These are phyloP conservation scores for Caerostris extrusa DNA, from an alignment of 1,140 invertebrate species.

Conservation along the genomic window DNA sequence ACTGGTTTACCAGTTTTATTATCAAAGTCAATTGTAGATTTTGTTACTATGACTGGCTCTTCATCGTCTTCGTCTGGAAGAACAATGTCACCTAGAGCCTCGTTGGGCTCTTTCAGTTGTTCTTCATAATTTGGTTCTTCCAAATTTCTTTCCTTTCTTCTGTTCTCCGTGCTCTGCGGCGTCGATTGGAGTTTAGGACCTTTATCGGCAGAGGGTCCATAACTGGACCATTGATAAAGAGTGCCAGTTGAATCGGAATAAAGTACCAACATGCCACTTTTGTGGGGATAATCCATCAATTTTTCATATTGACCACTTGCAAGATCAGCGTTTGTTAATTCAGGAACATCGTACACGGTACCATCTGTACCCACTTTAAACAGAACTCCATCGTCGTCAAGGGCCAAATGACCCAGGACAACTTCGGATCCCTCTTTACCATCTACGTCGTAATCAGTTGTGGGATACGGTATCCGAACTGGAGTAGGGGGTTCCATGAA, in stretches of 20 bases:
- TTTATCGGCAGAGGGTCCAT: too few species aligned
- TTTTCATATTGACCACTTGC: neutral
- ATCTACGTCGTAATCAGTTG: too few species aligned
- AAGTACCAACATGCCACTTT: neutral
- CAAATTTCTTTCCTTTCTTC: neutral
- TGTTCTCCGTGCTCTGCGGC: neutral
- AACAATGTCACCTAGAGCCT: conserved; percentile 35
- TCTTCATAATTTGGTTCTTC: neutral
- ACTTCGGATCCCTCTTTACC: neutral
- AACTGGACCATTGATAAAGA: conserved; percentile 22
- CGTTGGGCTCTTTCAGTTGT: neutral
- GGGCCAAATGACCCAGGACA: conserved; percentile 33
- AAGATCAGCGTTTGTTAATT: neutral
- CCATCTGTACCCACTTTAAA: conserved; percentile 42
- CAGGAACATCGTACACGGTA: conserved; percentile 10
- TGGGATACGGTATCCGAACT: neutral
- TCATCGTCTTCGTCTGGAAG: conserved; percentile 65
- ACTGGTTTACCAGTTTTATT: conserved; percentile 83
- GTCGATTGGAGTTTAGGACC: neutral
- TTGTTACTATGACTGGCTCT: neutral
- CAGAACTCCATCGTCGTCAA: conserved; percentile 39
- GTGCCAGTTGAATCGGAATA: neutral
- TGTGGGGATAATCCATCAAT: neutral
- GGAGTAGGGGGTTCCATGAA: neutral
- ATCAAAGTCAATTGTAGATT: neutral